phyloP scores from a whole-genome alignment of 2,888 invertebrate genomes.

The Proisotoma minuta region DNA sequence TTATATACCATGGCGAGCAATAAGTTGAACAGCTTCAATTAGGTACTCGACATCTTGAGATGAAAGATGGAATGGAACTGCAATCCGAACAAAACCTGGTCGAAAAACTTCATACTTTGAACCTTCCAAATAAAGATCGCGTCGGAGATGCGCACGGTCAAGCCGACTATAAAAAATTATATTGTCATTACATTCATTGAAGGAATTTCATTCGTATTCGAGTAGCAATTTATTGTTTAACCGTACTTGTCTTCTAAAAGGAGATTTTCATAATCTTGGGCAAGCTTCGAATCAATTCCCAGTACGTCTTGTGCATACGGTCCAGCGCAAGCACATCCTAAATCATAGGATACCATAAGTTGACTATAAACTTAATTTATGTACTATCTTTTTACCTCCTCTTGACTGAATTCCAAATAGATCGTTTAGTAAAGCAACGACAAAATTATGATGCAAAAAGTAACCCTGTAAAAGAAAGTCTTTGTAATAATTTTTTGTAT shows the following conservation, averaged over 20 bases:
- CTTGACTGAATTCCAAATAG: slow-evolving; percentile 82
- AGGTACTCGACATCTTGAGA: slow-evolving; percentile 75
- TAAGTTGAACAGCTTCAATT: slow-evolving; percentile 76
- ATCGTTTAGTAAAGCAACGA: slow-evolving; percentile 80
- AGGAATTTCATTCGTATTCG: not conserved
- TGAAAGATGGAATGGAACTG: slow-evolving; percentile 77
- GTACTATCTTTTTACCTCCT: slow-evolving; percentile 61
- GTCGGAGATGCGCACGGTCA: slow-evolving; percentile 55
- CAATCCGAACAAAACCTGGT: slow-evolving; percentile 80
- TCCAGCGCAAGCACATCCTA: slow-evolving; percentile 64
- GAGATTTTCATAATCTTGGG: slow-evolving; percentile 68
- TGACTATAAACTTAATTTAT: not conserved
- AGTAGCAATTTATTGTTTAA: not conserved
- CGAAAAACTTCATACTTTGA: slow-evolving; percentile 65
- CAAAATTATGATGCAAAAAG: slow-evolving; percentile 82
- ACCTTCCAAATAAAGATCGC: slow-evolving; percentile 53
- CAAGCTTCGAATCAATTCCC: slow-evolving; percentile 72
- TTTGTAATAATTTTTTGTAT: too few relatives aligned
- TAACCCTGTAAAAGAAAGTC: slow-evolving; percentile 50
- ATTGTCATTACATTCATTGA: not conserved
- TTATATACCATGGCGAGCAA: slow-evolving; percentile 67
- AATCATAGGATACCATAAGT: not conserved
- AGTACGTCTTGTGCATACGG: slow-evolving; percentile 79
- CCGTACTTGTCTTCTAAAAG: slow-evolving; percentile 60
- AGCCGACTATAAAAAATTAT: slow-evolving; percentile 52